These are phyloP conservation scores for Caenorhabditis sp. DNA, from an alignment of 2,888 invertebrate genomes.

Conservation along the genomic window DNA sequence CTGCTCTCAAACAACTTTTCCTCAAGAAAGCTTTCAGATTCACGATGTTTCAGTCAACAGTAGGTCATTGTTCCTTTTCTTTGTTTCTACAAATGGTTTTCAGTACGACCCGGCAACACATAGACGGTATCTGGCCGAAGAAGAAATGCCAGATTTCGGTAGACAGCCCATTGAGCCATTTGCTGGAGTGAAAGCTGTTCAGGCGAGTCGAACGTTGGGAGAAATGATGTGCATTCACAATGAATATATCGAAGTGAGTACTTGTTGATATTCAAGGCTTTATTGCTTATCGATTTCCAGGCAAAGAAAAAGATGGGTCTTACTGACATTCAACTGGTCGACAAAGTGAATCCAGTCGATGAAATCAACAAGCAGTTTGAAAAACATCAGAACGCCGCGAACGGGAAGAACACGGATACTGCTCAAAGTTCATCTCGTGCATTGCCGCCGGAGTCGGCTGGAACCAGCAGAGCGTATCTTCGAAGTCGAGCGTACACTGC, in stretches of 20 bases:
- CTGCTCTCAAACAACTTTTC: constrained; percentile 58
- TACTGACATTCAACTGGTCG: constrained; percentile 15
- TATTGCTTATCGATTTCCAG: constrained; percentile 9
- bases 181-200: constrained; percentile 7
- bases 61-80: constrained; percentile 28
- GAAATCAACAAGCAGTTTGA: constrained; percentile 19
- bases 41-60: constrained; percentile 46
- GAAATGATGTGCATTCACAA: constrained; percentile 42
- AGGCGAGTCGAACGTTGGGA: constrained; percentile 5
- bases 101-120: constrained; percentile 67
- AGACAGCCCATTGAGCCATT: constrained; percentile 42
- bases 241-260: constrained; percentile 18
- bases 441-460: constrained; percentile 34
- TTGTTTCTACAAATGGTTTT: neutral
- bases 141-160: constrained; percentile 36
- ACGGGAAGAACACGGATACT: no score
- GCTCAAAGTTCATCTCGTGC: no score
- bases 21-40: constrained; percentile 62
- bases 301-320: constrained; percentile 33
- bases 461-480: constrained; percentile 30
- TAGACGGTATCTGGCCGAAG: constrained; percentile 38
- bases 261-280: neutral
- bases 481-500: constrained; percentile 56
- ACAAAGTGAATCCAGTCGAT: constrained; percentile 15
- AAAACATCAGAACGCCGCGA: constrained; percentile 23